These are phyloP conservation scores for Entomobrya multifasciata DNA, from an alignment of 2,888 invertebrate genomes.

Conservation along the genomic window DNA sequence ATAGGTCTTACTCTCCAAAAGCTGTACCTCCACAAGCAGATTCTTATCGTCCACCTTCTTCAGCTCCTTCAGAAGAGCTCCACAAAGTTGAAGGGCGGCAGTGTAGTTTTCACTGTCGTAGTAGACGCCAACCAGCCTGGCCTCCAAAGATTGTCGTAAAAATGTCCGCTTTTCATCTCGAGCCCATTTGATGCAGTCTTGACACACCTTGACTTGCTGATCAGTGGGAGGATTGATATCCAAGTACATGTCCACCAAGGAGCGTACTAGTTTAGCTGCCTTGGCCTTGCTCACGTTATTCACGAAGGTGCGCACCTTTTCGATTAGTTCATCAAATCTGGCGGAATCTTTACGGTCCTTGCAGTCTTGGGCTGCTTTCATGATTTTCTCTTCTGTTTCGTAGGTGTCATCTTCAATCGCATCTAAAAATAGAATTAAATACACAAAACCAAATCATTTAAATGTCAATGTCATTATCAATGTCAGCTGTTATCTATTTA, in stretches of 20 bases:
- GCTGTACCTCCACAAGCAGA: conserved; percentile 97
- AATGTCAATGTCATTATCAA: no score
- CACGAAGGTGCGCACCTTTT: conserved; percentile 96
- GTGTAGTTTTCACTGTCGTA: conserved; percentile 94
- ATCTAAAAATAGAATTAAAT: conserved; percentile 4
- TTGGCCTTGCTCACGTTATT: conserved; percentile 98
- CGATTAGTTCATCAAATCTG: conserved; percentile 86
- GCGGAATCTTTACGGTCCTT: conserved; percentile 58
- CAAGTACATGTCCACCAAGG: conserved; percentile 97
- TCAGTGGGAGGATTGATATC: conserved; percentile 97
- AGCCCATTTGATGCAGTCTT: conserved; percentile 99
- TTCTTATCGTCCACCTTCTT: conserved; percentile 99
- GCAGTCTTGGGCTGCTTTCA: conserved; percentile 72
- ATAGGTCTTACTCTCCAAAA: conserved; percentile 99
- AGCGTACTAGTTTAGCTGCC: conserved; percentile 98
- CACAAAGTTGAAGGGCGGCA: conserved; percentile 91
- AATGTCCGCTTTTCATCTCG: conserved; percentile 98
- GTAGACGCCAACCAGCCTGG: conserved; percentile 96
- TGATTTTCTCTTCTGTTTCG: conserved; percentile 75
- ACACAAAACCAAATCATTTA: neutral
- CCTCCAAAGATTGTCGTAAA: conserved; percentile 96
- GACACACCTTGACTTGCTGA: conserved; percentile 87
- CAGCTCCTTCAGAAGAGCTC: conserved; percentile 94
- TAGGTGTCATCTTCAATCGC: conserved; percentile 16
- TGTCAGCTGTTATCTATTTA: no score